phyloP scores from a whole-genome alignment of 2,113 vertebrate genomes.

The Podarcis muralis region DNA sequence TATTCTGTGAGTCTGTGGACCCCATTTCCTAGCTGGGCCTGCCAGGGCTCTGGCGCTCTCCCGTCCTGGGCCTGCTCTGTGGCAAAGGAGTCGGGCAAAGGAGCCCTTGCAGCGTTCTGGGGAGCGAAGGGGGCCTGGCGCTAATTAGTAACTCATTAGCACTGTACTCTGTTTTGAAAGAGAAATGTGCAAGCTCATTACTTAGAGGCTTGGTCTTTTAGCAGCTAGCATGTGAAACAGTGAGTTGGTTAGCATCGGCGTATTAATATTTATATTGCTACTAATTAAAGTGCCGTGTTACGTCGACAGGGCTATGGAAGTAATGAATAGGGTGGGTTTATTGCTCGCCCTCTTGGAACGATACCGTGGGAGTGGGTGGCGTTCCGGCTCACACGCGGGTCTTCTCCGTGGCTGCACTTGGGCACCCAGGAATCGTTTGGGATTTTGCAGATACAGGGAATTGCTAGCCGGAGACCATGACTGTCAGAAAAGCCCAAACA shows the following conservation, averaged over 20 bases:
- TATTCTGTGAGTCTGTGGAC: too few relatives aligned
- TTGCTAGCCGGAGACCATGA: background rate
- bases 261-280: background rate
- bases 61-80: background rate
- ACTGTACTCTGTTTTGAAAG: background rate
- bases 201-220: background rate
- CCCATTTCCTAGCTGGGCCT: background rate
- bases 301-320: background rate
- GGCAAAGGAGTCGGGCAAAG: background rate
- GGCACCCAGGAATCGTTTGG: background rate
- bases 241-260: background rate
- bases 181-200: background rate
- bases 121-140: background rate
- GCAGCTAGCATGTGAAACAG: background rate
- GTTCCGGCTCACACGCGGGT: background rate
- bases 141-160: constrained; percentile 1
- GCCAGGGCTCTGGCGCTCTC: background rate
- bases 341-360: background rate
- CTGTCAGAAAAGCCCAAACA: background rate
- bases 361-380: background rate
- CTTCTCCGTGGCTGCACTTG: background rate
- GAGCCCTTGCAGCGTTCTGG: background rate
- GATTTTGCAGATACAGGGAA: background rate
- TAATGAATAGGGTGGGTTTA: too few relatives aligned
- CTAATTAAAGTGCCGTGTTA: background rate